Base-by-base conservation (phyloP, 2,888 invertebrate genomes). In the Idaea biselata region DNA sequence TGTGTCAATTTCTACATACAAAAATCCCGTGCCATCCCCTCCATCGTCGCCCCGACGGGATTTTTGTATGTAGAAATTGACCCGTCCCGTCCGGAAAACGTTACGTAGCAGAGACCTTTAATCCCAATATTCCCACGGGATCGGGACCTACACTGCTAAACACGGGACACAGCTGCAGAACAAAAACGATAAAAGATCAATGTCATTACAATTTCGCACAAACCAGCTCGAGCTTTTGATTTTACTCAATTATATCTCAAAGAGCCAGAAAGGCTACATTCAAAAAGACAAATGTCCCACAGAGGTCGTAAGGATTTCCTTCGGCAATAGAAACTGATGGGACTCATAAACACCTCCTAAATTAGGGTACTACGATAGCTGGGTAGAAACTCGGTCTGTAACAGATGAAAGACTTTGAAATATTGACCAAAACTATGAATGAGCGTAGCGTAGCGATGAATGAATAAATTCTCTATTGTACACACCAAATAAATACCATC, bases 301-400 rank as follows among this genome's bases (percentile, higher is more conserved):
- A 56, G 18, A 16, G 14, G 18, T 56, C 56, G 56, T 56, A 56
- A 56, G 17, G 18, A 56, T 56, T 56, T 56, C 18, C 56, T 18
- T 8, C 18, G 6, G 17, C 11, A 18, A 55, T 55, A 17, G 55
- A 7, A 55, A 16, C 16, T 55, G 16, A 16, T 55, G 16, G n/a
- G 17, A 16, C 8, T n/a, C 55, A 55, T 55, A 55, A 17, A 55
- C 17, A 17, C 55, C 55, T 16, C 8, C 44, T 14, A 44, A 44
- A 44, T 44, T 44, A 44, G 44, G 44, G 44, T 44, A 11, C 44
- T 44, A 44, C 14, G 44, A 44, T 8, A 11, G 44, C 44, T 44
- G 14, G 11, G 0, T 11, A 44, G 11, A 44, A 8, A 44, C 11
- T 7, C 44, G 44, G 44, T 44, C 44, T 14, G 14, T 44, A 14